Evolutionary conservation across 64 coral and sea anemone species (phyloP), one percentile per base, ranked within the genome.

Genomic region (Platygyra sinensis): DNA sequence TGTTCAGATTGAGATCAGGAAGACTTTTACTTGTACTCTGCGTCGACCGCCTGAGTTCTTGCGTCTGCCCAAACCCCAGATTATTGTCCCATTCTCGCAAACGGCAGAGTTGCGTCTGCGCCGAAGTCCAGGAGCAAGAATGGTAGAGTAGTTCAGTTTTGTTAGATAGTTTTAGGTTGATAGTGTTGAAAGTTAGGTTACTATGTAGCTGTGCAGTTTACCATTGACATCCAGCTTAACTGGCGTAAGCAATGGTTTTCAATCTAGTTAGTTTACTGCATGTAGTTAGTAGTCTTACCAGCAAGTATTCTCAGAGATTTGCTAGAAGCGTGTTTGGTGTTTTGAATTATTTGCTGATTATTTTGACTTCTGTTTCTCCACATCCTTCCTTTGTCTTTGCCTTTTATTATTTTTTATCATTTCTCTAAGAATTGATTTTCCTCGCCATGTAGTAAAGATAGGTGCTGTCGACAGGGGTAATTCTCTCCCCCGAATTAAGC

Each of bases 1-100:
- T 85, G 63, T 85, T 67, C 64, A 85, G 81, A 85, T 71, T 85
- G 38, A 69, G 25, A 50, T 85, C 63, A 85, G 81, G 81, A 85
- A 85, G 67, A 65, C 31, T 13, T 24, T 27, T 5, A 62, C 13
- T 57, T 80, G 31, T 22, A 71, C 81, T 8, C 14, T 85, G 20
- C 81, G 63, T 39, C 19, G 32, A 46, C 24, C 81, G 14, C 81
- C 81, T 27, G 81, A 85, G 39, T 28, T 85, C 62, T 85, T 85
- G 29, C 81, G 81, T 29, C 60, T 85, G 50, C 81, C 81, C 22
- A 85, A 85, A 24, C 81, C 81, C 3, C 62, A 85, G 63, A 71
- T 72, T 24, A 85, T 85, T 72, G 62, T 85, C 49, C 81, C 81
- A 10, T 85, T 85, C 62, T 85, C 81, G 22, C 62, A 85, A 10